These are phyloP conservation scores for Drosophila paulistorum DNA, from an alignment of 1,140 invertebrate species.

Conservation along the genomic window DNA sequence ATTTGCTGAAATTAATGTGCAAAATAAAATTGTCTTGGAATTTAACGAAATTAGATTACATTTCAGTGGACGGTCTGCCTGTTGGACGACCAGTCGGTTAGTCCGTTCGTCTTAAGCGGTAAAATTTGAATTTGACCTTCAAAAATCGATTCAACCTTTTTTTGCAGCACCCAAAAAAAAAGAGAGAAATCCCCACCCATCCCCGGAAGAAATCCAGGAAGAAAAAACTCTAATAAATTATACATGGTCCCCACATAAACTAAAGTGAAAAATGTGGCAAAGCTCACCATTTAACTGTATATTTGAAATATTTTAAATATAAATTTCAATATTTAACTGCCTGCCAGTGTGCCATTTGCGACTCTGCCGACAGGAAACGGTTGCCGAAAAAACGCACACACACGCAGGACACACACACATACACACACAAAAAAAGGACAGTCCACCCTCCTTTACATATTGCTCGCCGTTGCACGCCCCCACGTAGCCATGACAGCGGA, in stretches of 20 bases:
- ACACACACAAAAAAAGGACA: conserved; percentile 39
- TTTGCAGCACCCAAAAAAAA: background rate
- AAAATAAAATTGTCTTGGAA: conserved; percentile 27
- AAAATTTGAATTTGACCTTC: conserved; percentile 23
- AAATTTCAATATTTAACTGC: conserved; percentile 81
- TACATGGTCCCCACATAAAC: conserved; percentile 74
- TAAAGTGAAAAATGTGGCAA: conserved; percentile 72
- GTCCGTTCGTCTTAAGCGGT: background rate
- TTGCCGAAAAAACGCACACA: conserved; percentile 32
- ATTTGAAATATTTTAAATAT: conserved; percentile 79
- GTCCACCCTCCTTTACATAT: background rate
- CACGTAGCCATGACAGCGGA: conserved; percentile 69
- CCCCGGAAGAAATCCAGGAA: conserved; percentile 25
- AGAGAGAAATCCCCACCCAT: background rate
- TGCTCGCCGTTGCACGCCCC: background rate
- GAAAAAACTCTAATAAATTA: conserved; percentile 70
- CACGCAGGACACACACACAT: conserved; percentile 25
- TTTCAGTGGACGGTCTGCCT: background rate
- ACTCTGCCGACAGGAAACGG: conserved; percentile 71
- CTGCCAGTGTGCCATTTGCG: conserved; percentile 26
- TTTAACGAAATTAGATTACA: conserved; percentile 22
- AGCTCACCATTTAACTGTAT: conserved; percentile 67
- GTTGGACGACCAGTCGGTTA: too few relatives aligned
- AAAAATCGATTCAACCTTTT: conserved; percentile 26
- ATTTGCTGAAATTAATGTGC: conserved; percentile 53